A percentile compares a stretch with the other conserved stretches of the same genome.
Evolutionary conservation across 1,140 invertebrate species (phyloP).

Genomic region (Drosophila sechellia): DNA sequence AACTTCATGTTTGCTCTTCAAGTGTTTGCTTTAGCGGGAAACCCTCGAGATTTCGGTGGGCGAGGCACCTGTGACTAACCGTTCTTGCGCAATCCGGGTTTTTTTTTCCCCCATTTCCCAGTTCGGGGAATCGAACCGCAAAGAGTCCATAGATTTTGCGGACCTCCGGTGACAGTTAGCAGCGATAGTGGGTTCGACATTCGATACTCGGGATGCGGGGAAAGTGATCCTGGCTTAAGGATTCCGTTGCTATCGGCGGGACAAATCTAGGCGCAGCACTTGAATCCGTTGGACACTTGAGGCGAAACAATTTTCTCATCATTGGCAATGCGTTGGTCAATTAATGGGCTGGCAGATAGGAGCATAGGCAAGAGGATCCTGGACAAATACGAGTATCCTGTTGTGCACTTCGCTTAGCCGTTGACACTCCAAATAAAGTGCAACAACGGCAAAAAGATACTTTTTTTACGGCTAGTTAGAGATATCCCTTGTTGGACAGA

Average conservation of each 20-base stretch:
- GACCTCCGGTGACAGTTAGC: conserved; percentile 66
- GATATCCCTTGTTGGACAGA: conserved; percentile 73
- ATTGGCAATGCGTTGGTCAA: conserved; percentile 75
- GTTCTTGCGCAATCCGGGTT: conserved; percentile 47
- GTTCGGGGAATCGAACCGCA: conserved; percentile 35
- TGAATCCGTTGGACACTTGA: conserved; percentile 72
- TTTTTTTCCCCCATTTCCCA: conserved; percentile 3
- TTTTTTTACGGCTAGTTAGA: conserved; percentile 77
- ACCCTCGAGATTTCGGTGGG: conserved; percentile 39
- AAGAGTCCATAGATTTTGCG: conserved; percentile 46
- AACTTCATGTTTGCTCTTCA: conserved; percentile 53
- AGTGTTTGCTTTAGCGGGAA: conserved; percentile 77
- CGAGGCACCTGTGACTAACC: conserved; percentile 64
- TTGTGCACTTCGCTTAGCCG: conserved; percentile 64
- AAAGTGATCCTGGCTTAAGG: conserved; percentile 56
- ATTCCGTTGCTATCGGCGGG: conserved; percentile 51
- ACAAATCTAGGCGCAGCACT: conserved; percentile 70
- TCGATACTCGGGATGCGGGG: conserved; percentile 57
- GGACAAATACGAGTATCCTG: conserved; percentile 63
- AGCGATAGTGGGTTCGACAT: conserved; percentile 52
- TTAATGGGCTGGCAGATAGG: conserved; percentile 56
- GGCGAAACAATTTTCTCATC: conserved; percentile 71
- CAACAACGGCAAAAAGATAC: conserved; percentile 69
- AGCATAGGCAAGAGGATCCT: conserved; percentile 32
- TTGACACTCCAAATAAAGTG: conserved; percentile 82